These are phyloP conservation scores for Stegodyphus mimosarum DNA, from an alignment of 1,140 invertebrate species.

Conservation along the genomic window DNA sequence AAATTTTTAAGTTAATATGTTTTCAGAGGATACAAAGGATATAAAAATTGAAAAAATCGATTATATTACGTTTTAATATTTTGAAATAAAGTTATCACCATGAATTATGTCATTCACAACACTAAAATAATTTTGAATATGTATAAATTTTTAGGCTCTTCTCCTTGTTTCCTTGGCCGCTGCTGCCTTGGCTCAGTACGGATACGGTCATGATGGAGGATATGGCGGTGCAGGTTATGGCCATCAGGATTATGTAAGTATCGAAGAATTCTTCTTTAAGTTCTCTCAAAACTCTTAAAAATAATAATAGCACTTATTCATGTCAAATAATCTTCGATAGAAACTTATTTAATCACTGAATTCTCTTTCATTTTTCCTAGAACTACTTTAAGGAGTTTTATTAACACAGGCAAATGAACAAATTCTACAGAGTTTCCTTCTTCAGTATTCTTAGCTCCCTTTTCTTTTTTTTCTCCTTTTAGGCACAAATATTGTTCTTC, in stretches of 20 bases:
- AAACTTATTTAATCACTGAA: background rate
- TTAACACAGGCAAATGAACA: background rate
- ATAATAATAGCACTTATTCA: background rate
- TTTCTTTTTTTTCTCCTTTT: no score
- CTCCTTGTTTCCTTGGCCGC: slow-evolving; percentile 32
- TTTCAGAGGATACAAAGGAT: no score
- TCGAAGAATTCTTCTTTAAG: background rate
- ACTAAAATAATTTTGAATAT: no score
- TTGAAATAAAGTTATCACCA: no score
- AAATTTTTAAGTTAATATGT: no score
- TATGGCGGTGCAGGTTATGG: slow-evolving; percentile 6
- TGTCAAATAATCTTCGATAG: background rate
- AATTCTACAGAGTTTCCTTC: background rate
- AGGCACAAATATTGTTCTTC: no score
- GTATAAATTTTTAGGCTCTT: slow-evolving; percentile 27
- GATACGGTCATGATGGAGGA: slow-evolving; percentile 18
- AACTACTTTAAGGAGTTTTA: background rate
- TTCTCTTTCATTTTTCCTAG: no score
- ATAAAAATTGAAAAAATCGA: background rate
- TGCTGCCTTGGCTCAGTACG: slow-evolving; percentile 36
- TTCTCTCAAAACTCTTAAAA: background rate
- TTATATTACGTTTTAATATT: no score
- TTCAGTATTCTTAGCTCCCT: no score
- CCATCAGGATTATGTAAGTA: slow-evolving; percentile 42
- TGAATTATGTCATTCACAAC: no score